Conservation (phyloP, 64 coral and sea anemone genomes). For the Pachyseris speciosa region DNA sequence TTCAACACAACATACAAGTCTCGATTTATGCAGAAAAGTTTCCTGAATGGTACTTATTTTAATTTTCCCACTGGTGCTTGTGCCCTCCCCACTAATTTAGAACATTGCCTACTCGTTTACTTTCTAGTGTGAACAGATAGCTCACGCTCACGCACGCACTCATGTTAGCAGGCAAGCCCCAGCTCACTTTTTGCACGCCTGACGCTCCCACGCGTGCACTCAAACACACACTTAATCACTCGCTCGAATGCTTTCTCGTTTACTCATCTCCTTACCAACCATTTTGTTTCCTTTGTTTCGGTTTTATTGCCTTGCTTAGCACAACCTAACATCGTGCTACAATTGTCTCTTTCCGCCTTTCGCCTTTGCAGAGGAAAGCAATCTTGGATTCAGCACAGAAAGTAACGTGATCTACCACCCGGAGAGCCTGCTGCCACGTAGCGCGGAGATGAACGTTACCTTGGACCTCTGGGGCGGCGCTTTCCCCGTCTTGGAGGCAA, state of each 20-base stretch:
- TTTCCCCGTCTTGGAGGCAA: slow-evolving; percentile 73
- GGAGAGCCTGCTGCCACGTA: slow-evolving; percentile 74
- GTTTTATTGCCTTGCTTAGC: too few species aligned
- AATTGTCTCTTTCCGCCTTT: not conserved
- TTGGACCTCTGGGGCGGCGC: slow-evolving; percentile 75
- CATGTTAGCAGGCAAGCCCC: too few species aligned
- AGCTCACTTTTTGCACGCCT: too few species aligned
- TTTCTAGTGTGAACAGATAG: too few species aligned
- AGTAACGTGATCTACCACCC: slow-evolving; percentile 71
- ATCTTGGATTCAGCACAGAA: slow-evolving; percentile 67
- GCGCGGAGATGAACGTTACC: slow-evolving; percentile 72
- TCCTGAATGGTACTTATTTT: slow-evolving; percentile 48
- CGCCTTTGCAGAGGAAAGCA: slow-evolving; percentile 45
- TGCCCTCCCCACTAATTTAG: too few species aligned
- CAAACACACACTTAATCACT: not conserved
- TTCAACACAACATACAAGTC: slow-evolving; percentile 75
- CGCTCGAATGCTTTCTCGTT: not conserved
- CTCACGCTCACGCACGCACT: too few species aligned
- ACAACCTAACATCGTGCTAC: not conserved
- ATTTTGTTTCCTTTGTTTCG: not conserved
- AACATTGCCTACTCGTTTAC: too few species aligned
- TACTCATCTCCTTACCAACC: not conserved
- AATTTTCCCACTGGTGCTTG: too few species aligned
- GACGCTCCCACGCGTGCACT: not conserved
- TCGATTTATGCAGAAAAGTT: slow-evolving; percentile 56